phyloP scores from a whole-genome alignment of 2,888 invertebrate genomes.

The Dryobota labecula region DNA sequence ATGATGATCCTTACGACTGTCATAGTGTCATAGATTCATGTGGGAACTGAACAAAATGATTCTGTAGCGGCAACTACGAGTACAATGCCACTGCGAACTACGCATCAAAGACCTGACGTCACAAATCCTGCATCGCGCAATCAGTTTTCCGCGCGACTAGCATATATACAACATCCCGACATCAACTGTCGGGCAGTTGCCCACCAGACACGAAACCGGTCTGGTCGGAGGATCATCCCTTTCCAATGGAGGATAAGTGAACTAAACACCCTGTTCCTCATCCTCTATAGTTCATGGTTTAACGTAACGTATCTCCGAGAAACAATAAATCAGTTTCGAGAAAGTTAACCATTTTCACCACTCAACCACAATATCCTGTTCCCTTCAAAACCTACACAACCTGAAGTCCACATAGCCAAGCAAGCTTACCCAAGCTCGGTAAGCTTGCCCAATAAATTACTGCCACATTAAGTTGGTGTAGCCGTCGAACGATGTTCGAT shows the following conservation, averaged over 20 bases:
- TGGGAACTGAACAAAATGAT: no score
- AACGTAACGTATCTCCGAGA: neutral
- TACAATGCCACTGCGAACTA: no score
- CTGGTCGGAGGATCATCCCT: no score
- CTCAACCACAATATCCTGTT: slow-evolving; percentile 12
- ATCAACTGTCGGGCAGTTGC: no score
- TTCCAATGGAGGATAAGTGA: no score
- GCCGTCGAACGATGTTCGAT: slow-evolving; percentile 88
- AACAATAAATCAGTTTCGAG: slow-evolving; percentile 2
- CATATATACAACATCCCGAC: no score
- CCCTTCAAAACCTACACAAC: slow-evolving; percentile 32
- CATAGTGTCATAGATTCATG: neutral
- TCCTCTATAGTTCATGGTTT: neutral
- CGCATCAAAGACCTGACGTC: no score
- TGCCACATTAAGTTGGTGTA: slow-evolving; percentile 72
- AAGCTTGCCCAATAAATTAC: slow-evolving; percentile 71
- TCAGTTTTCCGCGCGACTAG: no score
- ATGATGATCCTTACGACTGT: neutral
- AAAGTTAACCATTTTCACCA: slow-evolving; percentile 1
- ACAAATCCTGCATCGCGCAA: no score
- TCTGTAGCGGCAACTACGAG: no score
- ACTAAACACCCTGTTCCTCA: no score
- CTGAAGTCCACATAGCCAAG: slow-evolving; percentile 28
- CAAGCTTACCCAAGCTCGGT: slow-evolving; percentile 41
- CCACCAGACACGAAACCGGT: no score